These are phyloP conservation scores for Suillia variegata DNA, from an alignment of 2,888 invertebrate genomes.

Conservation along the genomic window DNA sequence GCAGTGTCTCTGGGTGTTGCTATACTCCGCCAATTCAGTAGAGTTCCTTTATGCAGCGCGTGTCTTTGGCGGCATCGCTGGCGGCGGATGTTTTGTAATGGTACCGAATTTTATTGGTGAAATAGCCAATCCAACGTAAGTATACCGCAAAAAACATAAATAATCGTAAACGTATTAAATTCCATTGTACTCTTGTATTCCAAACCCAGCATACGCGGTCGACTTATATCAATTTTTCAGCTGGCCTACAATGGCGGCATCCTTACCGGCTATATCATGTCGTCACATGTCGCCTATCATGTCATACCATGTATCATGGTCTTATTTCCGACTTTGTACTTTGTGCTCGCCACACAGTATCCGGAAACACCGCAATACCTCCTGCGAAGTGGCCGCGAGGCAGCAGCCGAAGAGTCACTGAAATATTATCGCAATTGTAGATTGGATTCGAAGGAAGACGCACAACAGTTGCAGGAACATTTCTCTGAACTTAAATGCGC, in stretches of 20 bases:
- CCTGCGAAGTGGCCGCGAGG: slow-evolving; percentile 31
- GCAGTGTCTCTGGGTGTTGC: slow-evolving; percentile 54
- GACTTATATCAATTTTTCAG: slow-evolving; percentile 45
- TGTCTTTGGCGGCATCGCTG: slow-evolving; percentile 49
- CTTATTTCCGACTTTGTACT: slow-evolving; percentile 38
- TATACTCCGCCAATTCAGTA: slow-evolving; percentile 47
- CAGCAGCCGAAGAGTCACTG: slow-evolving; percentile 38
- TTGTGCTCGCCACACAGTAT: slow-evolving; percentile 30
- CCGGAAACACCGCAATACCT: slow-evolving; percentile 48
- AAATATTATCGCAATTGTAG: slow-evolving; percentile 41
- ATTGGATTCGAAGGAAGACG: slow-evolving; percentile 33
- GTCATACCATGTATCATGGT: slow-evolving; percentile 39
- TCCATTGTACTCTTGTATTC: background rate
- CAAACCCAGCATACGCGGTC: slow-evolving; percentile 47
- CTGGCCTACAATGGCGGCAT: slow-evolving; percentile 42
- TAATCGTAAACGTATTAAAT: too few relatives aligned
- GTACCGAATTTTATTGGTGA: slow-evolving; percentile 57
- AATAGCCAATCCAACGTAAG: slow-evolving; percentile 56
- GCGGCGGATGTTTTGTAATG: slow-evolving; percentile 52
- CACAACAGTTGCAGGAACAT: slow-evolving; percentile 33
- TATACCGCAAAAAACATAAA: too few relatives aligned
- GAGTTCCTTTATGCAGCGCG: slow-evolving; percentile 52
- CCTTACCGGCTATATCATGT: slow-evolving; percentile 39
- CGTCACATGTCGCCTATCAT: slow-evolving; percentile 40
- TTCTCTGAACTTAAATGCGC: slow-evolving; percentile 33